Conservation (phyloP, 2,797 vertebrate genomes). For the Pseudomugil gertrudae region DNA sequence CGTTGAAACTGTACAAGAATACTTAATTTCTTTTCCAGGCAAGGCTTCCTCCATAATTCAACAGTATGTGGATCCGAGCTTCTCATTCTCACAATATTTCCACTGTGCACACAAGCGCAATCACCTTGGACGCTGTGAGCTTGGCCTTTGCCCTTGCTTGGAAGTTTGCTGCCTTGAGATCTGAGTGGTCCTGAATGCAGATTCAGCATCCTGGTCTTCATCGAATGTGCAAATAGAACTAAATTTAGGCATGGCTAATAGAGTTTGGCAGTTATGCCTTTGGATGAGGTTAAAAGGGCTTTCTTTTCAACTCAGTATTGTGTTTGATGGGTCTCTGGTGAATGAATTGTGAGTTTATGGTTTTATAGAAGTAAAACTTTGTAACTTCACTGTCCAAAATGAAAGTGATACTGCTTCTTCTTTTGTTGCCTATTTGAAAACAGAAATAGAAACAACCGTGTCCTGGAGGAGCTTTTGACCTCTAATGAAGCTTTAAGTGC, state of each 20-base stretch:
- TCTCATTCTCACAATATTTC: constrained; percentile 36
- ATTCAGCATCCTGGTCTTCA: constrained; percentile 39
- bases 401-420: constrained; percentile 1
- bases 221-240: constrained; percentile 46
- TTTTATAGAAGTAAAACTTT: constrained; percentile 36
- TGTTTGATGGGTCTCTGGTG: constrained; percentile 33
- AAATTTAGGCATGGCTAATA: constrained; percentile 32
- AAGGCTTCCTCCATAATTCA: constrained; percentile 67
- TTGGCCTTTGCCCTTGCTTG: constrained; percentile 60
- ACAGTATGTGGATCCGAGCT: constrained; percentile 37
- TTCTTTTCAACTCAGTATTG: constrained; percentile 27
- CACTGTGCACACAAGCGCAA: constrained; percentile 14
- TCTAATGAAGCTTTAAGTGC: background rate
- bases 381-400: background rate
- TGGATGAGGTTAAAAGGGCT: constrained; percentile 46
- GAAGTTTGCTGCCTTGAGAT: constrained; percentile 44
- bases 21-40: constrained; percentile 49
- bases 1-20: constrained; percentile 41
- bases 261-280: constrained; percentile 32
- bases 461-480: background rate
- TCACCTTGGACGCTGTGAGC: constrained; percentile 27
- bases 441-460: background rate
- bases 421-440: constrained; percentile 3
- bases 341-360: constrained; percentile 27
- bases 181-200: constrained; percentile 53